Evolutionary conservation across 2,113 vertebrate genomes (phyloP), one percentile per base, ranked within the genome.

Genomic region (Orientallactaga bullata): DNA sequence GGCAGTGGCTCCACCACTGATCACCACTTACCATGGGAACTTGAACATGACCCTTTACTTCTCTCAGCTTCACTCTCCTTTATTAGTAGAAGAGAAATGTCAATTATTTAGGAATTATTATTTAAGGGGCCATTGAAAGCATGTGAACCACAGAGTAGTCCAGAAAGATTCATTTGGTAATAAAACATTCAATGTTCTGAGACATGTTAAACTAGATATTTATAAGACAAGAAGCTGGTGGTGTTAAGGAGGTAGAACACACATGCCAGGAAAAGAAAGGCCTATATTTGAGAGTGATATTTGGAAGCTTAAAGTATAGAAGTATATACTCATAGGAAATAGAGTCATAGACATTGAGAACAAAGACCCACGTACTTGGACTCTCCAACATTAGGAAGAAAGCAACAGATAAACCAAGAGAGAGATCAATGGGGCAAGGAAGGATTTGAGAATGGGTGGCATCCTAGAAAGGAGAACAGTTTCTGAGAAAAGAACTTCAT

Each of bases 81-180:
- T 94, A 15, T 84, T 85, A 89, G 84, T n/a, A 80, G 55, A 28
- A 18, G 0, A 84, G 71, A 86, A 94, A 80, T 89, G 4, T 88
- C 47, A 85, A 20, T 94, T 77, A 71, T 39, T 89, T 94, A 84
- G 32, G 28, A 93, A 89, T 86, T 91, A 68, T 42, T 83, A 77
- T 85, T 82, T 47, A 32, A 85, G 35, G 23, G 13, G 78, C 18
- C 79, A 39, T 3, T 47, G n/a, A 24, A 73, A 89, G 15, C 65
- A 73, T 26, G 16, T 76, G 12, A 85, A 76, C 84, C 78, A 94
- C 35, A 30, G 85, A 74, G 80, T 39, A 65, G 61, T 73, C 26
- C 12, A 92, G 18, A 39, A 86, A 76, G 24, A 88, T n/a, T 63
- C 63, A 92, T 79, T 77, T 91, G 47, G 20, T 73, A 37, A 39